These are phyloP conservation scores for Morus bassanus DNA, from an alignment of 2,797 vertebrate genomes.

Conservation along the genomic window DNA sequence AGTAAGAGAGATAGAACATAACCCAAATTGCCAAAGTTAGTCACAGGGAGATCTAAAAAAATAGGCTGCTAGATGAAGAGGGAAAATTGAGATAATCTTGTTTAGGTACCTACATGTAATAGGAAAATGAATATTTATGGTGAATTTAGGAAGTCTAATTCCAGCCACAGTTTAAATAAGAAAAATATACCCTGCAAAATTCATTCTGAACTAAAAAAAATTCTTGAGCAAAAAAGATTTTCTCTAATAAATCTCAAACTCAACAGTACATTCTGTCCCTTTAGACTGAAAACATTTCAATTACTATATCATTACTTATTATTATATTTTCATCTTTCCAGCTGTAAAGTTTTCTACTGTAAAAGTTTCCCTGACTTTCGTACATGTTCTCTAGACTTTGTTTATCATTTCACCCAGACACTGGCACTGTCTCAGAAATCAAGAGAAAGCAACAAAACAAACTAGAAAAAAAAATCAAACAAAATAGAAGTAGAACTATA, in stretches of 20 bases:
- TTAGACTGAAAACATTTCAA: neutral
- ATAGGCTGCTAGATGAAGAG: neutral
- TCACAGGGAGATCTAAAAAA: neutral
- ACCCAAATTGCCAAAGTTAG: neutral
- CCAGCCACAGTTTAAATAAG: neutral
- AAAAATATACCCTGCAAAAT: neutral
- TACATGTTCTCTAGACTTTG: neutral
- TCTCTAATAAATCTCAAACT: neutral
- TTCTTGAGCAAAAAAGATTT: neutral
- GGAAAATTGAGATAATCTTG: neutral
- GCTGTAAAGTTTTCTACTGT: neutral
- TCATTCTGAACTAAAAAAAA: neutral
- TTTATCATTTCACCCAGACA: neutral
- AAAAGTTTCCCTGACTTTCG: neutral
- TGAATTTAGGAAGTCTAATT: neutral
- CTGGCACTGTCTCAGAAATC: neutral
- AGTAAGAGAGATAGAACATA: neutral
- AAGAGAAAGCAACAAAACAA: neutral
- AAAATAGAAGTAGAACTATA: neutral
- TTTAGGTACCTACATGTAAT: neutral
- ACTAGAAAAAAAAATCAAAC: neutral
- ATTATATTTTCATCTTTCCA: neutral
- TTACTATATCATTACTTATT: neutral
- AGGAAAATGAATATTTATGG: neutral
- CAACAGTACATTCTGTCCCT: neutral